Conservation (phyloP, 2,888 invertebrate species). For the Drosophila helvetica region DNA sequence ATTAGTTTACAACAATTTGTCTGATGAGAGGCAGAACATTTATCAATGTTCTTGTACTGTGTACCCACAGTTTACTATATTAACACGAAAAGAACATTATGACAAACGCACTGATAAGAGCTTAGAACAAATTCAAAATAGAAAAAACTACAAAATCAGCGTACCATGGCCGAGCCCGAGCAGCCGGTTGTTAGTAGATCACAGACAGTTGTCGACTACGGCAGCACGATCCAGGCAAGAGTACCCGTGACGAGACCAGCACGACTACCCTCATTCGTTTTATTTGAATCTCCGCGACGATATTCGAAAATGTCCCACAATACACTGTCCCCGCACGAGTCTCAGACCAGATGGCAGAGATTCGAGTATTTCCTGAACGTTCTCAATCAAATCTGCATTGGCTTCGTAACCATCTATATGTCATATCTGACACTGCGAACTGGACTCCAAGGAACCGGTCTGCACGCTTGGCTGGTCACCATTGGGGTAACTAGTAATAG, state of each 20-base stretch:
- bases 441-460: constrained; percentile 65
- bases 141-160: constrained; percentile 21
- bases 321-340: constrained; percentile 44
- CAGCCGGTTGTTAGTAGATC: constrained; percentile 59
- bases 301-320: constrained; percentile 69
- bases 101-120: constrained; percentile 54
- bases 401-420: constrained; percentile 81
- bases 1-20: constrained; percentile 37
- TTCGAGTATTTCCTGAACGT: constrained; percentile 74
- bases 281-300: constrained; percentile 49
- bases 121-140: constrained; percentile 20
- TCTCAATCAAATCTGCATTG: constrained; percentile 81
- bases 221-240: constrained; percentile 58
- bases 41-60: constrained; percentile 43
- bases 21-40: constrained; percentile 34
- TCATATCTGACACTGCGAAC: constrained; percentile 75
- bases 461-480: constrained; percentile 82
- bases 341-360: constrained; percentile 55
- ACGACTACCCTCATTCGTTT: constrained; percentile 50
- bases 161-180: constrained; percentile 54
- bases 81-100: constrained; percentile 73
- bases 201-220: constrained; percentile 70
- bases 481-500: constrained; percentile 75
- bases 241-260: constrained; percentile 1
- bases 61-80: constrained; percentile 36